Percentiles rank a stretch among this genome's conserved stretches.
Evolutionary conservation across 2,888 invertebrate species (phyloP).

Genomic region (Junonia oenone): DNA sequence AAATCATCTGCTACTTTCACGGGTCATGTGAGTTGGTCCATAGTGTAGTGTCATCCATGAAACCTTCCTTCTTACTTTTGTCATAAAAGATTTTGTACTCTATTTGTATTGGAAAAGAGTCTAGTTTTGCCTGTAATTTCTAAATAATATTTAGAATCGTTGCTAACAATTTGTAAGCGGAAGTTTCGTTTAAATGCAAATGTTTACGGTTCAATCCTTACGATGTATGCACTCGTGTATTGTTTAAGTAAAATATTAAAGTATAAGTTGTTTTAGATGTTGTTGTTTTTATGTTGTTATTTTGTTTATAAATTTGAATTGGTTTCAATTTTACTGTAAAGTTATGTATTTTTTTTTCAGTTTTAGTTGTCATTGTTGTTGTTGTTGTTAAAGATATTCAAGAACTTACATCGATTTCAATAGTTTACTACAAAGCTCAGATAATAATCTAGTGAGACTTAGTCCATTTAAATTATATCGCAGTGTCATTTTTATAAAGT

Average conservation of each 20-base stretch:
- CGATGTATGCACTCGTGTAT: slow-evolving; percentile 22
- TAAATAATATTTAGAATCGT: slow-evolving; percentile 20
- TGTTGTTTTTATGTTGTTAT: too few species aligned
- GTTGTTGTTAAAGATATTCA: too few species aligned
- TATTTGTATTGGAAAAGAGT: background rate
- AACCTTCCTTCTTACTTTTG: background rate
- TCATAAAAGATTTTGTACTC: background rate
- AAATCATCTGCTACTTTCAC: background rate
- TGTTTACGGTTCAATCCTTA: slow-evolving; percentile 28
- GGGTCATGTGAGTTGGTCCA: background rate
- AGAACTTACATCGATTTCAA: too few species aligned
- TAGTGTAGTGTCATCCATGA: background rate
- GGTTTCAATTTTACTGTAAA: too few species aligned
- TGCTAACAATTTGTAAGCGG: slow-evolving; percentile 20
- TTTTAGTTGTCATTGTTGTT: too few species aligned
- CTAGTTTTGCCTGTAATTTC: background rate
- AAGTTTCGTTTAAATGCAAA: slow-evolving; percentile 28
- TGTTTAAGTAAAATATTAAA: slow-evolving; percentile 4
- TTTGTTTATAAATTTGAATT: too few species aligned
- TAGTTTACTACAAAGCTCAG: too few species aligned
- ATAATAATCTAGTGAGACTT: too few species aligned
- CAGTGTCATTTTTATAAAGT: too few species aligned
- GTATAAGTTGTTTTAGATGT: too few species aligned
- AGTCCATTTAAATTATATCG: too few species aligned
- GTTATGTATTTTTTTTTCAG: too few species aligned